Conservation (phyloP, 2,113 vertebrate species). For the Scortum barcoo region DNA sequence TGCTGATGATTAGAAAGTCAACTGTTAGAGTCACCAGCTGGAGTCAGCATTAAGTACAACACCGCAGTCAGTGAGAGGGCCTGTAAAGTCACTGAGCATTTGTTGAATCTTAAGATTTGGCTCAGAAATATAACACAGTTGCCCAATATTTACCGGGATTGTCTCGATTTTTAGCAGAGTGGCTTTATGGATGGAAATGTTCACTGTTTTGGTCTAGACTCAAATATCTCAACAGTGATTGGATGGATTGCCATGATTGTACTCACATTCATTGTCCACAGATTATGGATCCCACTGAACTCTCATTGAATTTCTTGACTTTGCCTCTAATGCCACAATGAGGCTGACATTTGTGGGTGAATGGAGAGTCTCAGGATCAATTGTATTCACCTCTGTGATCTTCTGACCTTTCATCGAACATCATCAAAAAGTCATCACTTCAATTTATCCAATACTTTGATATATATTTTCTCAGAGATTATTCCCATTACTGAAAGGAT, state of each 20-base stretch:
- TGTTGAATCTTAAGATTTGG: not conserved
- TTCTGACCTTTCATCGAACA: not conserved
- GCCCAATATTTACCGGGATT: not conserved
- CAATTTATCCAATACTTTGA: not conserved
- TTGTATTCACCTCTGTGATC: too few species aligned
- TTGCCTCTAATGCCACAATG: not conserved
- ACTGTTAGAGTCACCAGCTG: not conserved
- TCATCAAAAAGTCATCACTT: too few species aligned
- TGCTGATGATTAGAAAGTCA: not conserved
- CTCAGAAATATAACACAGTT: not conserved
- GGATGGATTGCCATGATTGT: not conserved
- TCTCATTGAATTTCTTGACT: too few species aligned
- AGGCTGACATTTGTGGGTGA: not conserved
- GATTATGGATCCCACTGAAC: not conserved
- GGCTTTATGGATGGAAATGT: too few species aligned
- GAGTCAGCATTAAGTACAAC: not conserved
- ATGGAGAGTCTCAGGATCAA: not conserved
- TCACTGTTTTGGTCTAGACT: too few species aligned
- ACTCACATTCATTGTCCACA: not conserved
- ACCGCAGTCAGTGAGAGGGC: not conserved
- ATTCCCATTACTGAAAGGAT: not conserved
- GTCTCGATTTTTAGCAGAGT: not conserved
- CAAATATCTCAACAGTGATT: too few species aligned
- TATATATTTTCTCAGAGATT: not conserved
- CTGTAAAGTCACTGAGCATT: not conserved